Evolutionary conservation across 2,113 vertebrate genomes (phyloP).

Genomic region (Pelusios castaneus): DNA sequence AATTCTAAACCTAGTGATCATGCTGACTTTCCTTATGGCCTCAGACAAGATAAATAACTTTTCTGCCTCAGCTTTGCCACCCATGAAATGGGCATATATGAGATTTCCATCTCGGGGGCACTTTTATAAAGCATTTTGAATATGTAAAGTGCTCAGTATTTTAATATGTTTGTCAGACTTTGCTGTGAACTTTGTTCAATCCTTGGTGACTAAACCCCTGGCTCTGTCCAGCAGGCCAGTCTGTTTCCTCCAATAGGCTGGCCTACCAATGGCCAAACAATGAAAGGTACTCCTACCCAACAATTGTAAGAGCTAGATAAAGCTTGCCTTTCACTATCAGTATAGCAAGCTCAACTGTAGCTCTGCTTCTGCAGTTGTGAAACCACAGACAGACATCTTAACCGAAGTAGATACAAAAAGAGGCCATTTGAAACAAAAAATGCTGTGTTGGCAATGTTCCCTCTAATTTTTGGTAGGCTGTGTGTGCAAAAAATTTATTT

Average conservation of each 20-base stretch:
- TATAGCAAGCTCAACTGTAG: not conserved
- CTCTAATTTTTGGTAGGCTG: too few relatives aligned
- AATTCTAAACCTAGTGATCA: not conserved
- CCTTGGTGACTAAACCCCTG: too few relatives aligned
- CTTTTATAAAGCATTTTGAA: not conserved
- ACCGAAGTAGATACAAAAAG: not conserved
- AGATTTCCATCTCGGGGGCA: not conserved
- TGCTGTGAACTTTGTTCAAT: not conserved
- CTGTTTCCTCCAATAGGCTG: not conserved
- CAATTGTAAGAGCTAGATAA: not conserved
- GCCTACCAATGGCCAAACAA: not conserved
- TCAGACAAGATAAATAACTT: too few relatives aligned
- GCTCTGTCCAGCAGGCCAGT: not conserved
- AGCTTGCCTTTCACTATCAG: not conserved
- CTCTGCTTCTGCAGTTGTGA: not conserved
- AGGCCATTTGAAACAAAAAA: not conserved
- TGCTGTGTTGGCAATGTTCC: too few relatives aligned
- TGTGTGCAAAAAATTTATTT: too few relatives aligned
- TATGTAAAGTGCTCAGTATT: fast-evolving
- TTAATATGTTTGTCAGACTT: not conserved
- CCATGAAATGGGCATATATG: not conserved
- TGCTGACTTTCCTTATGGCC: not conserved
- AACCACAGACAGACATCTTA: not conserved
- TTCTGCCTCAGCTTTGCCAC: constrained; percentile 13
- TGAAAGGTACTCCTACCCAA: not conserved